Conservation (phyloP, 2,888 invertebrate species). For the Petrolisthes manimaculis region DNA sequence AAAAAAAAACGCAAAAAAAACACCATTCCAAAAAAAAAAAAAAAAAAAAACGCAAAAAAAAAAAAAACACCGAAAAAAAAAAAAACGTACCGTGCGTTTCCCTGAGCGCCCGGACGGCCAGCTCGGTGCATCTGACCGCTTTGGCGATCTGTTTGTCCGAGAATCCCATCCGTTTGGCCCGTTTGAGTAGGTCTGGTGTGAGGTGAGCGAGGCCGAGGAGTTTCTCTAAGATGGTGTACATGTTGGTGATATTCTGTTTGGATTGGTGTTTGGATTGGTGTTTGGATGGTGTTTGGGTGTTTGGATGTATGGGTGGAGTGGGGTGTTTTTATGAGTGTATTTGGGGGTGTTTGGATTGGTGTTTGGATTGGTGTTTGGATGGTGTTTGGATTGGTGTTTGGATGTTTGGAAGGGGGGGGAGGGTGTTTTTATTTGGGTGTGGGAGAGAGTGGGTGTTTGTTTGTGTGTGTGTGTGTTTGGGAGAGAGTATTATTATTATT, state of each 20-base stretch:
- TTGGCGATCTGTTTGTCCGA: conserved; percentile 96
- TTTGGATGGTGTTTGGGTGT: background rate
- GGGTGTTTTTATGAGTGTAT: background rate
- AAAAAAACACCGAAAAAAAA: too few species aligned
- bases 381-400: too few species aligned
- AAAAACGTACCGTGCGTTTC: conserved; percentile 74
- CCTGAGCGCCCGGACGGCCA: conserved; percentile 80
- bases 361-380: too few species aligned
- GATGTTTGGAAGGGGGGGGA: background rate
- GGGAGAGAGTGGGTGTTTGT: too few species aligned
- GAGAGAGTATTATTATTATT: too few species aligned
- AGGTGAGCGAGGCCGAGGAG: conserved; percentile 75
- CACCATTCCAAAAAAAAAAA: too few species aligned
- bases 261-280: background rate
- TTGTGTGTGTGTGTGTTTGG: too few species aligned
- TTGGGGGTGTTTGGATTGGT: too few species aligned
- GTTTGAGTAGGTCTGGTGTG: conserved; percentile 77
- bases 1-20: too few species aligned
- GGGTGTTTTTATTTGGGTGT: too few species aligned
- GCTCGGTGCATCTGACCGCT: conserved; percentile 87
- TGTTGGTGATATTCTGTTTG: conserved; percentile 81
- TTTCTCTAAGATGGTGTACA: conserved; percentile 78
- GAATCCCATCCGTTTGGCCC: conserved; percentile 94
- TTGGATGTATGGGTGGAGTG: background rate
- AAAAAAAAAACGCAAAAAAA: too few species aligned